Evolutionary conservation across 2,888 invertebrate genomes (phyloP), one percentile per base, ranked within the genome.

Genomic region (Hofmannophila pseudospretella): DNA sequence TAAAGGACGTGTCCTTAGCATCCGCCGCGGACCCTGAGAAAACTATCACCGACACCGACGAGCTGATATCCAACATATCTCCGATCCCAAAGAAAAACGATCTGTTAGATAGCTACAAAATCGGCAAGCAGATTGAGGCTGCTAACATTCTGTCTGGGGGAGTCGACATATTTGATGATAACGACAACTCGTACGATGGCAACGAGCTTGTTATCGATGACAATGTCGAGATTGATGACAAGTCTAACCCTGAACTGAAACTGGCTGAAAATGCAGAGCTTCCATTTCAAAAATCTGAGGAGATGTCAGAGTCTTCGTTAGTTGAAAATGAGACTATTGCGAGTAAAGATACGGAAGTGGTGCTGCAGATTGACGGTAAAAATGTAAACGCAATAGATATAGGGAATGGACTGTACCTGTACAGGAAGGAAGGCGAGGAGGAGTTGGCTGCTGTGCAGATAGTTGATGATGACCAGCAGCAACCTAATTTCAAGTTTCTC

Each of bases 161-260:
- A 42, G 86, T 87, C 9, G 71, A 82, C 38, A 87, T 88, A 36
- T 88, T 88, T 60, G 87, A 88, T 49, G 85, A 86, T 41, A 85
- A 82, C 65, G 86, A 87, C n/a, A 86, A 82, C 51, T 88, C 88
- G 4, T 81, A 77, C 55, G 88, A 88, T 50, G 88, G 81, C 1
- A 66, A 84, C 52, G 86, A 86, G 43, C 66, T 88, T 10, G 82
- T 88, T 11, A 88, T 88, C 38, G 88, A 88, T 64, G 87, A 87
- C 42, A 81, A 81, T 62, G 71, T 60, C 4, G 68, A 70, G n/a
- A 41, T 61, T 7, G 78, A 78, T 37, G 78, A 78, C 1, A 81
- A 79, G 44, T 50, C 56, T 4, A 64, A 51, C 42, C 27, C 54
- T 1, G 68, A 71, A 14, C 13, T 57, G 23, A 69, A 72, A 43